Conservation (phyloP, 1,140 invertebrate species). For the Leptopilina boulardi region DNA sequence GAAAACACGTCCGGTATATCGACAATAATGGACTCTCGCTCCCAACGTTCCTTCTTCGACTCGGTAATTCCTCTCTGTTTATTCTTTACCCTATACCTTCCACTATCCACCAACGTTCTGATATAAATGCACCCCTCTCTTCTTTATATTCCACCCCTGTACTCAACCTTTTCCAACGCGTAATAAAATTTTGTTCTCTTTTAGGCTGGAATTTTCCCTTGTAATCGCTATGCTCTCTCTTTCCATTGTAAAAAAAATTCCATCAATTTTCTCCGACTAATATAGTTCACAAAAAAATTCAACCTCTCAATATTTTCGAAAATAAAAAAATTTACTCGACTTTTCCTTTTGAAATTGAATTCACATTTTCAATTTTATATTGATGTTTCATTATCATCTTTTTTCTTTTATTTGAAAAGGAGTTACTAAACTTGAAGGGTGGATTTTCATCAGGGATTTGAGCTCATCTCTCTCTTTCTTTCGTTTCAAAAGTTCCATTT, state of each 20-base stretch:
- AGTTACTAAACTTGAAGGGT: not conserved
- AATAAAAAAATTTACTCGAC: no score
- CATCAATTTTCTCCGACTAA: not conserved
- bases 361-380: no score
- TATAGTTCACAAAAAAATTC: no score
- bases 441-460: conserved; percentile 1
- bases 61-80: conserved; percentile 54
- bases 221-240: conserved; percentile 11
- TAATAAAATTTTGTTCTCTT: conserved; percentile 16
- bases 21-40: conserved; percentile 46
- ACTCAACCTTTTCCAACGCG: conserved; percentile 25
- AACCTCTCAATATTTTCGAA: no score
- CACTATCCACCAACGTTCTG: conserved; percentile 34
- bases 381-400: not conserved
- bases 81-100: conserved; percentile 47
- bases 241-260: not conserved
- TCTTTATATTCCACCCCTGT: conserved; percentile 24
- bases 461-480: not conserved
- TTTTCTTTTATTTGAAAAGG: not conserved
- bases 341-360: no score
- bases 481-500: not conserved
- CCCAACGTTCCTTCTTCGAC: conserved; percentile 40
- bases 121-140: conserved; percentile 61
- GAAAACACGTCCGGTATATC: conserved; percentile 42
- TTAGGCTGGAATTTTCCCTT: not conserved